These are phyloP conservation scores for Cydia amplana DNA, from an alignment of 1,140 invertebrate species.

Conservation along the genomic window DNA sequence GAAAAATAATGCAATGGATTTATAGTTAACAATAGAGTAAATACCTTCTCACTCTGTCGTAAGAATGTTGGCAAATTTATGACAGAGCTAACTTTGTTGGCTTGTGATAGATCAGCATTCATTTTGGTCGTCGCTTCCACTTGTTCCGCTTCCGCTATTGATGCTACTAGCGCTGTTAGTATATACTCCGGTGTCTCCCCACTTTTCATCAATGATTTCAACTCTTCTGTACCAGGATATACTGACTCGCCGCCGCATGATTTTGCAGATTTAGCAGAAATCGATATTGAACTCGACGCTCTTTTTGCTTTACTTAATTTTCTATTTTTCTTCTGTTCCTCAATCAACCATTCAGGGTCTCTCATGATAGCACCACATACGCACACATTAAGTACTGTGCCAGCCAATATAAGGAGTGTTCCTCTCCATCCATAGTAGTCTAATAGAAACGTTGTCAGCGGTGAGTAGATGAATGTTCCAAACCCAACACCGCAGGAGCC, in stretches of 20 bases:
- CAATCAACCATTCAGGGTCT: conserved; percentile 88
- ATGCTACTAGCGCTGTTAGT: conserved; percentile 83
- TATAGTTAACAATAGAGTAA: conserved; percentile 28
- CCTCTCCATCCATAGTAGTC: conserved; percentile 92
- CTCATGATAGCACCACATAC: conserved; percentile 93
- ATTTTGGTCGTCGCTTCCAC: conserved; percentile 73
- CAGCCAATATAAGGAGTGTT: conserved; percentile 89
- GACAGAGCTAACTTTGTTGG: conserved; percentile 81
- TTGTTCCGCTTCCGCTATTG: conserved; percentile 76
- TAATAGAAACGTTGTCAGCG: conserved; percentile 86
- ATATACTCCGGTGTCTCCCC: conserved; percentile 86
- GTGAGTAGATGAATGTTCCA: conserved; percentile 92
- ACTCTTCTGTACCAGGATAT: conserved; percentile 83
- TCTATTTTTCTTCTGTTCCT: conserved; percentile 81
- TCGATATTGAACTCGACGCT: conserved; percentile 76
- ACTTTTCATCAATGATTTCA: conserved; percentile 84
- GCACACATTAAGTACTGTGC: conserved; percentile 93
- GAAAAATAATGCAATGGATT: not conserved
- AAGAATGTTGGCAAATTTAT: conserved; percentile 90
- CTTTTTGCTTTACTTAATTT: conserved; percentile 68
- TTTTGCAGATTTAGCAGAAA: conserved; percentile 71
- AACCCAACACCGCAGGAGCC: conserved; percentile 94
- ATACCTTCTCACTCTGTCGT: conserved; percentile 85
- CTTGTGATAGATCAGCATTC: conserved; percentile 66
- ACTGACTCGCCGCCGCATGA: conserved; percentile 78